Conservation (phyloP, 1,140 invertebrate genomes). For the Caenorhabditis briggsae region DNA sequence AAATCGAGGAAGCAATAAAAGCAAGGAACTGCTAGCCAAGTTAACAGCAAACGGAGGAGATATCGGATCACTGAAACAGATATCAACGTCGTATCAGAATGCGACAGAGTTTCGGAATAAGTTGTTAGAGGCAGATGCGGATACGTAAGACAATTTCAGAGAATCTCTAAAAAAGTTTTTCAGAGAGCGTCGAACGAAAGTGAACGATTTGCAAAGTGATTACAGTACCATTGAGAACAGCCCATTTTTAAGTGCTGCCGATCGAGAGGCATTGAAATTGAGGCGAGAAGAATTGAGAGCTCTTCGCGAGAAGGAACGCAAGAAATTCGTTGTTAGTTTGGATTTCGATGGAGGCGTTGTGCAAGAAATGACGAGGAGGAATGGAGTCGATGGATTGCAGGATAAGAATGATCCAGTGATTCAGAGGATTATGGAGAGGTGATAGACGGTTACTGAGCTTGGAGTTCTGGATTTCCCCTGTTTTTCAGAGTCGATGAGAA, state of each 20-base stretch:
- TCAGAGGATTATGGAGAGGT: constrained; percentile 59
- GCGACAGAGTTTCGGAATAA: constrained; percentile 69
- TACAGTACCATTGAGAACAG: constrained; percentile 72
- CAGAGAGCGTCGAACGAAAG: constrained; percentile 67
- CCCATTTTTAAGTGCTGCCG: constrained; percentile 67
- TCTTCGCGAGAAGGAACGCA: constrained; percentile 60
- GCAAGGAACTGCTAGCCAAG: constrained; percentile 59
- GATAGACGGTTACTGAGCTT: neutral
- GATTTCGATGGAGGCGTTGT: constrained; percentile 65
- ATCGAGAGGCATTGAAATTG: constrained; percentile 79
- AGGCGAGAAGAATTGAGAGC: constrained; percentile 72
- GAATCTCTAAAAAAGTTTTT: constrained; percentile 17
- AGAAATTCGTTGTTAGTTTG: constrained; percentile 64
- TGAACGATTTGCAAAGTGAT: constrained; percentile 73
- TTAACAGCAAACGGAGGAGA: constrained; percentile 40
- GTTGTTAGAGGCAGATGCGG: constrained; percentile 67
- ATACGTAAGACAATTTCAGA: constrained; percentile 62
- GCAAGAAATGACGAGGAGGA: constrained; percentile 22
- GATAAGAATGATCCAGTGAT: constrained; percentile 61
- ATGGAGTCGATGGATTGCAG: neutral
- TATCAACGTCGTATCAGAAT: constrained; percentile 52
- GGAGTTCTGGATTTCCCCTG: neutral
- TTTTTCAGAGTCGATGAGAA: constrained; percentile 38
- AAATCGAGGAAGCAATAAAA: constrained; percentile 63
- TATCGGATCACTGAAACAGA: constrained; percentile 7